Conservation (phyloP, 2,888 invertebrate genomes). For the Trachelus iudaicus region DNA sequence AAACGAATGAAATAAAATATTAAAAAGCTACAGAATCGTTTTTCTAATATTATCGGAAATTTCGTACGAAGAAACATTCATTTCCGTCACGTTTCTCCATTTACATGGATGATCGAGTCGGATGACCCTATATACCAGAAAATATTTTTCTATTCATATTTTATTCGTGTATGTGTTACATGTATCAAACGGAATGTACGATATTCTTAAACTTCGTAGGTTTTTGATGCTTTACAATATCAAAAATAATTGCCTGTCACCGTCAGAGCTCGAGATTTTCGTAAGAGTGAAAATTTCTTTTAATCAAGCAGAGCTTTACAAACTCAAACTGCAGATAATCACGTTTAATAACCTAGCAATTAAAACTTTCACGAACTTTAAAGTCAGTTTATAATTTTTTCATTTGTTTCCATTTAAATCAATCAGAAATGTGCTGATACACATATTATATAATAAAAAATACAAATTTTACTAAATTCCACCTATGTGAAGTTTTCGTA, state of each 20-base stretch:
- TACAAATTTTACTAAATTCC: no score
- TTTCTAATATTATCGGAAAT: neutral
- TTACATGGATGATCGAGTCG: neutral
- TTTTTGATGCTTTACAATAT: neutral
- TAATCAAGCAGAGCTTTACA: neutral
- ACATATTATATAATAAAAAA: no score
- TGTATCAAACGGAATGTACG: neutral
- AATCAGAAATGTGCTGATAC: neutral
- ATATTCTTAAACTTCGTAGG: neutral
- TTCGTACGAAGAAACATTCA: neutral
- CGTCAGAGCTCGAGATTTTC: neutral
- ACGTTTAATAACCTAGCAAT: neutral
- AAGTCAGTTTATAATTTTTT: neutral
- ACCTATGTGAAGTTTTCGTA: no score
- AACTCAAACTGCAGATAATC: neutral
- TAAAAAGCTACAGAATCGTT: neutral
- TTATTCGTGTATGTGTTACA: neutral
- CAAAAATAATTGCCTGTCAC: neutral
- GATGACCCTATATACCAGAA: neutral
- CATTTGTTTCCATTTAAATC: neutral
- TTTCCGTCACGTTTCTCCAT: neutral
- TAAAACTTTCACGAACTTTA: neutral
- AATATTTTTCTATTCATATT: neutral
- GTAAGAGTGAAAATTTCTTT: neutral
- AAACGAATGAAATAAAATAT: neutral